Conservation (phyloP, 2,797 vertebrate genomes). For the Falco columbarius region DNA sequence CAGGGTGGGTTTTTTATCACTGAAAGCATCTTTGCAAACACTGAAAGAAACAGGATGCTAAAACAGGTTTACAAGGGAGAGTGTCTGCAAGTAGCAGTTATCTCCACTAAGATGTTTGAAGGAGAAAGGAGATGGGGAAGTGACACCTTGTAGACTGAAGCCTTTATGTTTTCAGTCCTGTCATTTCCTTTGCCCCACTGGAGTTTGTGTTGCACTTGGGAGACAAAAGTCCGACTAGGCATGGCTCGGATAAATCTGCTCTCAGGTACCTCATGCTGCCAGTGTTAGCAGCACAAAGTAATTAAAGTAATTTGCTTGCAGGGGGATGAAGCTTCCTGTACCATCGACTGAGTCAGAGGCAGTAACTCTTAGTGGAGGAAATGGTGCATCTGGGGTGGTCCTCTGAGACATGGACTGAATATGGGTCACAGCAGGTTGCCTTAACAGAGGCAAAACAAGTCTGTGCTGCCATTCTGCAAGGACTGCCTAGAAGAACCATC, state of each 20-base stretch:
- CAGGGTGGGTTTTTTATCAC: not conserved
- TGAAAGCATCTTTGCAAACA: not conserved
- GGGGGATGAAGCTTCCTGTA: not conserved
- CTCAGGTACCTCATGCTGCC: not conserved
- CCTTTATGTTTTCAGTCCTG: not conserved
- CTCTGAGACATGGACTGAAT: not conserved
- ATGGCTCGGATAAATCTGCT: not conserved
- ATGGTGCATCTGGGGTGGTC: not conserved
- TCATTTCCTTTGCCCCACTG: not conserved
- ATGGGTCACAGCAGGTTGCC: not conserved
- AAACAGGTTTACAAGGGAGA: not conserved
- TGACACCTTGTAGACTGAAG: not conserved
- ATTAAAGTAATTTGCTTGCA: constrained; percentile 20
- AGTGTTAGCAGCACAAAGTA: not conserved
- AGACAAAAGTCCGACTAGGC: not conserved
- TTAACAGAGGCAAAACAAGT: not conserved
- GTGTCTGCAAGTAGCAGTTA: constrained; percentile 6
- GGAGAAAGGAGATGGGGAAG: not conserved
- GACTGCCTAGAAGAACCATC: not conserved
- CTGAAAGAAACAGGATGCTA: not conserved
- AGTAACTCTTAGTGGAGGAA: not conserved
- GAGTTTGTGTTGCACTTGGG: not conserved
- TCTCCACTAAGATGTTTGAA: not conserved
- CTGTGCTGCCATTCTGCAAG: not conserved
- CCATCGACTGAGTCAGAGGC: not conserved